Evolutionary conservation across 2,888 invertebrate species (phyloP).

Genomic region (Spisula solida): DNA sequence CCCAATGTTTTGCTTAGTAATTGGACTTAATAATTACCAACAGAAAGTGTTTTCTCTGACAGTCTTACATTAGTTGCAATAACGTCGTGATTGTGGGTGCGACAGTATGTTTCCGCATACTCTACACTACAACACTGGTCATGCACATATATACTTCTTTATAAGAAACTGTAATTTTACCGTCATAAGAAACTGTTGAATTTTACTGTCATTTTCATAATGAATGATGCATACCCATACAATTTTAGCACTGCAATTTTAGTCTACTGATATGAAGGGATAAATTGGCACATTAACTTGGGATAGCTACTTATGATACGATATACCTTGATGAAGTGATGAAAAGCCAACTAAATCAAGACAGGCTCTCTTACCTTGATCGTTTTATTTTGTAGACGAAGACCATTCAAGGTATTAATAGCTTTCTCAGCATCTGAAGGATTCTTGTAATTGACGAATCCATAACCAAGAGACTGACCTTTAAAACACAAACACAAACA

Average conservation of each 20-base stretch:
- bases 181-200: too few species aligned
- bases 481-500: conserved; percentile 49
- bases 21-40: too few species aligned
- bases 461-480: conserved; percentile 99
- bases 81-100: background rate
- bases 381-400: conserved; percentile 99
- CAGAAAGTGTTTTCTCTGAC: too few species aligned
- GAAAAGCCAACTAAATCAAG: conserved; percentile 54
- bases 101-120: too few species aligned
- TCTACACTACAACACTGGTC: too few species aligned
- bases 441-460: conserved; percentile 99
- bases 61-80: background rate
- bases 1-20: too few species aligned
- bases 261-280: conserved; percentile 13
- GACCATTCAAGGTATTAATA: conserved; percentile 98
- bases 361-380: conserved; percentile 91
- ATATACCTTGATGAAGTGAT: conserved; percentile 33
- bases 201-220: background rate
- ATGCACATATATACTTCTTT: too few species aligned
- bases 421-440: conserved; percentile 99
- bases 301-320: background rate
- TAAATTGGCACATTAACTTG: background rate
- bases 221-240: background rate
- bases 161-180: too few species aligned
- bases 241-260: background rate